A percentile compares a stretch with the other conserved stretches of the same genome.
Conservation (phyloP, 2,888 invertebrate species). For the Caenorhabditis sp. region DNA sequence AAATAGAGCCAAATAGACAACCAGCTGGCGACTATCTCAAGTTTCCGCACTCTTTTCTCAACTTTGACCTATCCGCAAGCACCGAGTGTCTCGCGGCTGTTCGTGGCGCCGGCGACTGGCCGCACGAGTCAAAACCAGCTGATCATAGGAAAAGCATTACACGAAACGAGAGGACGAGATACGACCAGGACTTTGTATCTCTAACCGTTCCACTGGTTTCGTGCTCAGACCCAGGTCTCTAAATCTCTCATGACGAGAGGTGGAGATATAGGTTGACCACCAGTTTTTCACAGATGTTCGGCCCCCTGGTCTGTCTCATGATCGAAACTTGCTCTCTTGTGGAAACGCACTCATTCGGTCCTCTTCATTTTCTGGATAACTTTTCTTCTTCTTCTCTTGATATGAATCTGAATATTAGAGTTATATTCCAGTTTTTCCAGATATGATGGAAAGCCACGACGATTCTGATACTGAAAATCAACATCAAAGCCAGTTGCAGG, state of each 20-base stretch:
- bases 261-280: conserved; percentile 59
- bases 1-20: conserved; percentile 7
- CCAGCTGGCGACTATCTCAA: not conserved
- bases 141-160: conserved; percentile 25
- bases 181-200: conserved; percentile 34
- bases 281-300: conserved; percentile 49
- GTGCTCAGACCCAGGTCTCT: conserved; percentile 40
- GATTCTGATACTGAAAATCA: conserved; percentile 15
- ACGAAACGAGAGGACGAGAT: not conserved
- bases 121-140: conserved; percentile 66
- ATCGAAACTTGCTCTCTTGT: conserved; percentile 34
- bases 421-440: conserved; percentile 21
- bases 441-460: conserved; percentile 54
- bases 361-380: conserved; percentile 6
- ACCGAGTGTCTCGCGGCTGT: conserved; percentile 53
- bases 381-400: not conserved
- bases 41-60: conserved; percentile 32
- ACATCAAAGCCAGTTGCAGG: conserved; percentile 55
- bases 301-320: conserved; percentile 59
- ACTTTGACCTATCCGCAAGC: conserved; percentile 50
- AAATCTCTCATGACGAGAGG: conserved; percentile 35
- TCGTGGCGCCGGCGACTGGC: conserved; percentile 47
- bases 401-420: no score
- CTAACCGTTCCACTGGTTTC: conserved; percentile 54
- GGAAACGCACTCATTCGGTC: conserved; percentile 13